Evolutionary conservation across 2,113 vertebrate genomes (phyloP), one percentile per base, ranked within the genome.

Genomic region (Puntigrus tetrazona): DNA sequence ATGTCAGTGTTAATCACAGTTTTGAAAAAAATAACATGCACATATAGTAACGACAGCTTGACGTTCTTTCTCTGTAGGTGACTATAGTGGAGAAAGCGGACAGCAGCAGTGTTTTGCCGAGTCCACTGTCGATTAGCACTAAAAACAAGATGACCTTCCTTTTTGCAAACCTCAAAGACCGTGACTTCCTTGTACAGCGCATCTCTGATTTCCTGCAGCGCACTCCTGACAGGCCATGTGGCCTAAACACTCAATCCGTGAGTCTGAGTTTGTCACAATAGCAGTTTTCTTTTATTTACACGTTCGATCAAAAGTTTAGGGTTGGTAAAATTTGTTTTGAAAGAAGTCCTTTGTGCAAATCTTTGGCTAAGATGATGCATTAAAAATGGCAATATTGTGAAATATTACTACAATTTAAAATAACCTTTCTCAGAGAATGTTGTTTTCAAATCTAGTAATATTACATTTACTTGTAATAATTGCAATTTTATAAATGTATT

Each of bases 81-180:
- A 96, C 97, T 20, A 95, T 99, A 55, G 98, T 99, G 7, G 98
- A 99, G 88, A 99, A 98, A 90, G 98, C 98, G 0, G 98, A 98
- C 92, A 98, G 97, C 90, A 98, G 96, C 92, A 96, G 95, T 0
- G 95, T 99, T 67, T 92, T 99, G 81, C 98, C 98, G 5, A 97
- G 97, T 85, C 98, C 98, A 1, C 94, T 99, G 81, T 99, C 97
- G 76, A 99, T 99, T 92, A 99, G 98, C 94, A 99, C 97, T 82
- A 98, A 95, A 91, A 98, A 95, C 90, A 99, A 99, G 93, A 98
- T 97, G 96, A 98, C 95, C 72, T 99, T 99, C 93, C 94, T 99
- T 77, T 99, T 99, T 1, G 98, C 98, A 88, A 99, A 99, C 93
- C 94, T 99, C 69, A 97, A 95, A 91, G 98, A 99, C 90, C 93